A percentile compares a stretch with the other conserved stretches of the same genome.
Conservation (phyloP, 53 echinoderm and acorn worm species). For the Actinopyga echinites region DNA sequence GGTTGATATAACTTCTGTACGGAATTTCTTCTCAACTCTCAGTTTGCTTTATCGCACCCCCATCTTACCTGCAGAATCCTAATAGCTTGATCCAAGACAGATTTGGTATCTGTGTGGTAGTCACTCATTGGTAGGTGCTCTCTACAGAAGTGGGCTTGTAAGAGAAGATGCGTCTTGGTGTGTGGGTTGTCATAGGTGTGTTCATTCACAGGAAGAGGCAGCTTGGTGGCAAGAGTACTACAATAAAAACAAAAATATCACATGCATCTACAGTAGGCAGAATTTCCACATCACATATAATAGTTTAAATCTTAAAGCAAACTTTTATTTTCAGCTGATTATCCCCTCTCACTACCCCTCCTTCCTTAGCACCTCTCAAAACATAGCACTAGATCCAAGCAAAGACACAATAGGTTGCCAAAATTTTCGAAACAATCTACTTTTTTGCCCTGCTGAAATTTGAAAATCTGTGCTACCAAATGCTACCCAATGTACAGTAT, state of each 20-base stretch:
- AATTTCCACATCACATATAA: background rate
- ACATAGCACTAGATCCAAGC: background rate
- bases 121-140: conserved; percentile 80
- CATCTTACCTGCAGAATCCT: conserved; percentile 81
- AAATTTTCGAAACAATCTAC: background rate
- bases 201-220: conserved; percentile 87
- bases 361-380: background rate
- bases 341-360: too few species aligned
- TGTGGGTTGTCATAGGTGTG: conserved; percentile 92
- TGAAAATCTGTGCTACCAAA: too few species aligned
- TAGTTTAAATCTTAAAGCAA: background rate
- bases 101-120: conserved; percentile 93
- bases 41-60: too few species aligned
- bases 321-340: too few species aligned
- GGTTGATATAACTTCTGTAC: too few species aligned
- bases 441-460: too few species aligned
- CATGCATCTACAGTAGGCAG: background rate
- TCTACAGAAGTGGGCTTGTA: conserved; percentile 88
- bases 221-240: conserved; percentile 78
- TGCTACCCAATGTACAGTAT: too few species aligned
- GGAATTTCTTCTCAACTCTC: too few species aligned
- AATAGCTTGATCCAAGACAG: conserved; percentile 95
- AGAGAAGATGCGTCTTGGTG: conserved; percentile 92
- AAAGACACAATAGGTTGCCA: background rate
- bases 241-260: background rate